These are phyloP conservation scores for Cremastinae sp. DNA, from an alignment of 2,888 invertebrate genomes.

Conservation along the genomic window DNA sequence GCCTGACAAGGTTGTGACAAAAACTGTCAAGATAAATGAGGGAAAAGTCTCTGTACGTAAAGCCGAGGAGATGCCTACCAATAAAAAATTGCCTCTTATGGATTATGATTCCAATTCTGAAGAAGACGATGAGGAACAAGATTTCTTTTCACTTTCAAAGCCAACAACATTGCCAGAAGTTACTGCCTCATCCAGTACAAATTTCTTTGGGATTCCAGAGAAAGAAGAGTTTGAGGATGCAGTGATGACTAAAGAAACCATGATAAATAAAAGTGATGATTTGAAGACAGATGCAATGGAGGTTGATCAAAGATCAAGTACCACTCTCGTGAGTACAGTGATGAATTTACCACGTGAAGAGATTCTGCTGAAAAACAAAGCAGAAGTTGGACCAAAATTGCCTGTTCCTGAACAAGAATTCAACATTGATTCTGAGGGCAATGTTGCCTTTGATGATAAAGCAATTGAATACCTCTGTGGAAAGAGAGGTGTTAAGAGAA, in stretches of 20 bases:
- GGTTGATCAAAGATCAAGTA: constrained; percentile 23
- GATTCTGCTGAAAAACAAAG: constrained; percentile 80
- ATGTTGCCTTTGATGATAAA: constrained; percentile 78
- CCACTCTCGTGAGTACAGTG: constrained; percentile 80
- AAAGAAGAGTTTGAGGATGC: background rate
- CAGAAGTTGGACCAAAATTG: constrained; percentile 77
- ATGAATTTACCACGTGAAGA: constrained; percentile 82
- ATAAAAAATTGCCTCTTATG: constrained; percentile 56
- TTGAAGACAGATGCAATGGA: background rate
- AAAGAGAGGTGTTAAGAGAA: constrained; percentile 79
- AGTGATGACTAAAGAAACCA: background rate
- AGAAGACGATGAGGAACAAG: constrained; percentile 72
- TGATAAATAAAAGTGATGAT: background rate
- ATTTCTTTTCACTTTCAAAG: constrained; percentile 76
- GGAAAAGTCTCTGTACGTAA: constrained; percentile 3
- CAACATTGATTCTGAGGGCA: constrained; percentile 77
- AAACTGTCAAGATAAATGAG: constrained; percentile 11
- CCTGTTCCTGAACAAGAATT: constrained; percentile 79
- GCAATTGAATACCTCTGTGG: constrained; percentile 79
- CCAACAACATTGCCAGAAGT: constrained; percentile 49
- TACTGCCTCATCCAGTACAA: background rate
- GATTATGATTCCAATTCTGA: constrained; percentile 77
- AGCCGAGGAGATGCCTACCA: constrained; percentile 65
- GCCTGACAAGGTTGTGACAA: constrained; percentile 25
- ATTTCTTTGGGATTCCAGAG: constrained; percentile 48